phyloP scores from a whole-genome alignment of 1,140 invertebrate species.

The Gonioctena quinquepunctata region DNA sequence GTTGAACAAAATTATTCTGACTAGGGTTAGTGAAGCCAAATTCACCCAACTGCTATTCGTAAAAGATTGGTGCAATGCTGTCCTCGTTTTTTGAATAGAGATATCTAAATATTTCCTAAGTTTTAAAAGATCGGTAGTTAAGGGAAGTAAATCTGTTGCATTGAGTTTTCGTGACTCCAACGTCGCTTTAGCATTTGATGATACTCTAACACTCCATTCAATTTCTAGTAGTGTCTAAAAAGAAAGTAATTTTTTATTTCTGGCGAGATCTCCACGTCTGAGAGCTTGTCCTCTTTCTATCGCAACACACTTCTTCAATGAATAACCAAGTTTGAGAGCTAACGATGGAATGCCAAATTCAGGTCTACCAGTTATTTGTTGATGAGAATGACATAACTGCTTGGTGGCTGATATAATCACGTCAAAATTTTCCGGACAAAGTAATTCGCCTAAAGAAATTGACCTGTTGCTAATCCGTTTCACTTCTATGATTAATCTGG shows the following conservation, averaged over 20 bases:
- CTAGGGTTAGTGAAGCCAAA: too few species aligned
- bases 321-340: constrained; percentile 5
- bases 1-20: too few species aligned
- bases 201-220: neutral
- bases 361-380: neutral
- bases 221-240: neutral
- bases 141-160: neutral
- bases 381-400: too few species aligned
- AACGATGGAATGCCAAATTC: neutral
- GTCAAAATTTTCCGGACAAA: too few species aligned
- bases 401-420: too few species aligned
- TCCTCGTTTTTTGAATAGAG: too few species aligned
- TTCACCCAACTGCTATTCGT: too few species aligned
- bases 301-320: neutral
- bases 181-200: constrained; percentile 5
- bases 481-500: too few species aligned
- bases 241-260: neutral
- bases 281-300: constrained; percentile 1
- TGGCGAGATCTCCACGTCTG: neutral
- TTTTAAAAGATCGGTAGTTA: neutral
- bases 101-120: neutral
- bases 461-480: too few species aligned
- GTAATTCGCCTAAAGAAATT: too few species aligned
- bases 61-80: too few species aligned
- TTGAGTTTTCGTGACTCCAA: neutral